Base-by-base conservation (phyloP, 2,113 vertebrate species). In the Xiphophorus maculatus region DNA sequence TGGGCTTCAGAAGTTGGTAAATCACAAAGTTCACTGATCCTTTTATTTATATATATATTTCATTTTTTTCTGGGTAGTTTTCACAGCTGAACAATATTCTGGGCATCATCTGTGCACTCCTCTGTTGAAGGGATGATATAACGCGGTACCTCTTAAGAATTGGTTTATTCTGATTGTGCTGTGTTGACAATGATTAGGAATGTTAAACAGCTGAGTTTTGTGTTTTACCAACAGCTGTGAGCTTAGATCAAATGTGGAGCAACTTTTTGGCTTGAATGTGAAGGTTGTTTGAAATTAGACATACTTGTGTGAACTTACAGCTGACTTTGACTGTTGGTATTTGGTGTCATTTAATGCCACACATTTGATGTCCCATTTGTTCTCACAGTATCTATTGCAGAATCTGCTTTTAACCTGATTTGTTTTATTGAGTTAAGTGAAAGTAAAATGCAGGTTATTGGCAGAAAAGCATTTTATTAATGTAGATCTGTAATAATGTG, bases 191-290 rank as follows among this genome's bases (percentile, higher is more conserved):
- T 48, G 40, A 48, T 48, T 58, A n/a, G 5, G 5, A 54, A 54
- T 22, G 10, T n/a, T 58, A 58, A 58, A 58, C 51, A n/a, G 7
- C 51, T n/a, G 22, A 58, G 51, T 58, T 58, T 73, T 71, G 40
- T 28, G 17, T 62, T 86, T 84, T 84, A 83, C 81, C 85, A 84
- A 85, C 75, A 66, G 27, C 63, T 73, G 1, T 76, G 70, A 71
- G 62, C 63, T 35, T 79, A 1, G 73, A 79, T 75, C 78, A 81
- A 79, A 69, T 63, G 11, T 51, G 17, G 3, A 58, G 1, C 13
- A 9, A 27, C 42, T 65, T 54, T 69, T 11, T 66, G 63, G 12
- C 27, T 30, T 60, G 2, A 79, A 72, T 68, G 69, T 74, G 1
- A 42, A 82, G n/a, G 27, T 42, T 74, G 29, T 64, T 33, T 35